These are phyloP conservation scores for Polyploca ridens DNA, from an alignment of 2,888 invertebrate genomes.

Conservation along the genomic window DNA sequence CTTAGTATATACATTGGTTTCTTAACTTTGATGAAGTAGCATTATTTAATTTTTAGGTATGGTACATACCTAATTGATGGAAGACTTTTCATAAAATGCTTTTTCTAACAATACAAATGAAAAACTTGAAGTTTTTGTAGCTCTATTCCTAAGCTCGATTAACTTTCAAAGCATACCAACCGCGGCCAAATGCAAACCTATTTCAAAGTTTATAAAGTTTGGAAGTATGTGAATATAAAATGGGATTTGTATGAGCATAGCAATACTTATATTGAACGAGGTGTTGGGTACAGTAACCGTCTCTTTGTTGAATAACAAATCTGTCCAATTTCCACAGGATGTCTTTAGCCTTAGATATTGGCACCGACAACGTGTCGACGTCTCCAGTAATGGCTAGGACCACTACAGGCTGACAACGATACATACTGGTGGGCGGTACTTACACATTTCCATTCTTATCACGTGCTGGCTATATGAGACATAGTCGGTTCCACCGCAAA, in stretches of 20 bases:
- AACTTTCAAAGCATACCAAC: background rate
- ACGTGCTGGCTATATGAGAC: conserved; percentile 72
- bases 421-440: conserved; percentile 27
- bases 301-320: conserved; percentile 8
- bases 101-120: background rate
- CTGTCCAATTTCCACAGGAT: conserved; percentile 1
- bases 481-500: conserved; percentile 60
- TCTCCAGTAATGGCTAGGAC: conserved; percentile 27
- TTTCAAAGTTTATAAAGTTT: background rate
- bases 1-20: background rate
- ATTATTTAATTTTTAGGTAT: no score
- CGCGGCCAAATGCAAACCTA: background rate
- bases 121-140: background rate
- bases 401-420: conserved; percentile 43
- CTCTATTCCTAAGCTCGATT: background rate
- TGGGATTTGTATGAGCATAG: background rate
- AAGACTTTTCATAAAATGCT: no score
- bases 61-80: no score
- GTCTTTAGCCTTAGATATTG: conserved; percentile 3
- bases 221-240: background rate
- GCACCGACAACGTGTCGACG: background rate
- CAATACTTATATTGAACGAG: background rate
- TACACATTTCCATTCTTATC: conserved; percentile 53
- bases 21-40: background rate
- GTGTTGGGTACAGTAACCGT: background rate